Evolutionary conservation across 2,113 vertebrate species (phyloP), one percentile per base, ranked within the genome.

Genomic region (Phalacrocorax brasilianus): DNA sequence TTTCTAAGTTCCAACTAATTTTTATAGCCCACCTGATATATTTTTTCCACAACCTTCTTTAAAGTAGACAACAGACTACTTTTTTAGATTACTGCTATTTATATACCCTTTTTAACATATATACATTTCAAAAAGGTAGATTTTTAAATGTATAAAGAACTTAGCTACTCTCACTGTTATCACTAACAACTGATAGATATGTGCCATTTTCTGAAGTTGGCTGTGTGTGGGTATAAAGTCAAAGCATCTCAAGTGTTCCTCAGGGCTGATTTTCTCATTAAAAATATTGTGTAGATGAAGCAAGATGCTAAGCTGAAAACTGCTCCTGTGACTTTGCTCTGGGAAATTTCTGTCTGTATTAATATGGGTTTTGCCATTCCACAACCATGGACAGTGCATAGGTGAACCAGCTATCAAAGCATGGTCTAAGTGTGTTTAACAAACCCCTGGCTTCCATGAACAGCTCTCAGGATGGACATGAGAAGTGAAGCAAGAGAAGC

Each of bases 301-400:
- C 30, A 83, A n/a, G 35, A 67, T 12, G 49, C 38, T 75, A 76
- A 85, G 19, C 18, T 58, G 59, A 85, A 88, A 84, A 73, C 6
- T 12, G 27, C 7, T 67, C 30, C 16, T 52, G 6, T 66, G 58
- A 62, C 47, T 75, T 71, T 53, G 63, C 82, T 55, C 40, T 49
- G 47, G 70, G 76, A 53, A 62, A 85, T n/a, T 70, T 91, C 53
- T 55, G n/a, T 14, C 40, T 50, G 42, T 20, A 70, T 28, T 44
- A 85, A 22, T 20, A 83, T 3, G 14, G 11, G 21, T 20, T 95
- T 85, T 92, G 67, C 24, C 1, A 2, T 76, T 88, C 53, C 32
- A 49, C n/a, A 85, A 49, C n/a, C 27, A 73, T 0, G 8, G 17
- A 52, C 0, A 1, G 21, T 35, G 6, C 11, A 5, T 1, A 79